Conservation (phyloP, 2,888 invertebrate genomes). For the Chironomus tentans region DNA sequence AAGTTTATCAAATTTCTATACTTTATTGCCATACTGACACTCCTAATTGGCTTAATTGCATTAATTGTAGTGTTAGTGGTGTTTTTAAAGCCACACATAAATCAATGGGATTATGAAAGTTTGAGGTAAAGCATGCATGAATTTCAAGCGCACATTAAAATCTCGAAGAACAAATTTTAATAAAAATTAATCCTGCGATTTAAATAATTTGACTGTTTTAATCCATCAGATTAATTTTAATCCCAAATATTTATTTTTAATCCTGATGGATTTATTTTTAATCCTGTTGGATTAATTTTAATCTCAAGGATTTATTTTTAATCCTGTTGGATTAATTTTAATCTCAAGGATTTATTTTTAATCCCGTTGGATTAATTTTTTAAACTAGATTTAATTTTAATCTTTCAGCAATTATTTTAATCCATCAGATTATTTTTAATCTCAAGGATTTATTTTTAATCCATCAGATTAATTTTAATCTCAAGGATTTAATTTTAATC, state of each 20-base stretch:
- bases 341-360: no score
- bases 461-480: no score
- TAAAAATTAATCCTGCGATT: no score
- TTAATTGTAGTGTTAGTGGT: neutral
- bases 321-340: no score
- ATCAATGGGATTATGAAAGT: neutral
- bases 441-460: neutral
- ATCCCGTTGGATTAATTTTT: no score
- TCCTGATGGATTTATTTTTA: no score
- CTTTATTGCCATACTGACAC: neutral
- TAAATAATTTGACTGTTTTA: neutral
- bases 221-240: neutral
- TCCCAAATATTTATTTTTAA: no score
- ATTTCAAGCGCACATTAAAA: no score
- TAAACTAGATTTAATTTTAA: no score
- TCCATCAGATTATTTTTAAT: neutral
- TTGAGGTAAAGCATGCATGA: neutral
- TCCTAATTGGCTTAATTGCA: neutral
- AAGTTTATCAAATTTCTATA: neutral
- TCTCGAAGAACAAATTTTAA: neutral
- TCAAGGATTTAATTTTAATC: no score
- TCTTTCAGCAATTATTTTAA: no score
- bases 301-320: no score
- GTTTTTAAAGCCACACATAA: neutral
- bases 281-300: neutral